Evolutionary conservation across 2,888 invertebrate species (phyloP).

Genomic region (Pyrocoelia pectoralis): DNA sequence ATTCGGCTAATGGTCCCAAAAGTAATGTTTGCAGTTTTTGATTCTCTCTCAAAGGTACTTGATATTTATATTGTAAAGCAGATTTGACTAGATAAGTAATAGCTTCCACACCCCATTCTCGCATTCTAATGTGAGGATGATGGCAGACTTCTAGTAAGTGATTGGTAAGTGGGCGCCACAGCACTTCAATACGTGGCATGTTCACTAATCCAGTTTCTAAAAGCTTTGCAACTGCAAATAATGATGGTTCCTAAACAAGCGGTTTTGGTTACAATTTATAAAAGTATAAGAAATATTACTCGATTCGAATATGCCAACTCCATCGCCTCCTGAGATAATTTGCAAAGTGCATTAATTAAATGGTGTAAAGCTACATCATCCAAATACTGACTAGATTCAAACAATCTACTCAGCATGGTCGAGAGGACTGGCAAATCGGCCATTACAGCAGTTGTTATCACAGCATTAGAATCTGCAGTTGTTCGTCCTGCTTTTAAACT

Average conservation of each 20-base stretch:
- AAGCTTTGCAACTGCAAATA: slow-evolving; percentile 97
- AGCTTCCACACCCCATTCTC: slow-evolving; percentile 98
- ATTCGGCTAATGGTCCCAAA: slow-evolving; percentile 88
- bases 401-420: slow-evolving; percentile 89
- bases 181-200: slow-evolving; percentile 89
- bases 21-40: slow-evolving; percentile 88
- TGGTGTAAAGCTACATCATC: slow-evolving; percentile 96
- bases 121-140: slow-evolving; percentile 93
- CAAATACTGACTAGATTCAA: slow-evolving; percentile 92
- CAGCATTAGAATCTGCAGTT: slow-evolving; percentile 81
- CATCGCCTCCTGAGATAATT: slow-evolving; percentile 96
- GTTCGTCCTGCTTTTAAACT: slow-evolving; percentile 87
- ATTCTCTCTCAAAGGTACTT: slow-evolving; percentile 82
- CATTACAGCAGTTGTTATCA: slow-evolving; percentile 96
- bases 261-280: neutral
- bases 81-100: slow-evolving; percentile 93
- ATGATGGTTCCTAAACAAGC: slow-evolving; percentile 81
- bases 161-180: slow-evolving; percentile 95
- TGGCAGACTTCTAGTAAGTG: slow-evolving; percentile 96
- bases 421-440: slow-evolving; percentile 92
- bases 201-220: slow-evolving; percentile 97
- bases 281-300: slow-evolving; percentile 63
- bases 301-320: slow-evolving; percentile 94
- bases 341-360: slow-evolving; percentile 94
- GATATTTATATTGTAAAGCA: slow-evolving; percentile 87